Conservation (phyloP, 2,888 invertebrate genomes). For the Autographa gamma region DNA sequence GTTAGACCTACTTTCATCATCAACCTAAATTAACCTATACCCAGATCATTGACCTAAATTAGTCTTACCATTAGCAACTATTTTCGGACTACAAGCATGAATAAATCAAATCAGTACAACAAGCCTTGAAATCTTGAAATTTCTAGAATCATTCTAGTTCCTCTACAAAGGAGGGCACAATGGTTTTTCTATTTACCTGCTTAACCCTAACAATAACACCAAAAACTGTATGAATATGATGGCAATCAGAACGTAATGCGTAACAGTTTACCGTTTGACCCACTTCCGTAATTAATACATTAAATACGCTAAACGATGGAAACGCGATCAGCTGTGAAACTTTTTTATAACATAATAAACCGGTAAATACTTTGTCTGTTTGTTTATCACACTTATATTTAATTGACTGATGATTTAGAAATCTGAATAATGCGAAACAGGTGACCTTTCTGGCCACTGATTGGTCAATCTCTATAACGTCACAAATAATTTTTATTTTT, state of each 20-base stretch:
- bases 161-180: neutral
- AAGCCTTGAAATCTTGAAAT: no score
- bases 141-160: neutral
- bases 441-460: no score
- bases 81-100: no score
- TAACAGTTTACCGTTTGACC: neutral
- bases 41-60: no score
- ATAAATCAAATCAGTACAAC: no score
- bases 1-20: no score
- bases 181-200: neutral
- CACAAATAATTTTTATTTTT: no score
- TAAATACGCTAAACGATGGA: neutral
- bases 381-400: neutral
- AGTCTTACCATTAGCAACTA: no score
- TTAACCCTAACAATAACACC: neutral
- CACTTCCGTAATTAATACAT: neutral
- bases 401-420: no score
- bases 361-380: slow-evolving; percentile 1
- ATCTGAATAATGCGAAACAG: no score
- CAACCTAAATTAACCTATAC: no score
- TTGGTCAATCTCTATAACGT: no score
- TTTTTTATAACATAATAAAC: neutral
- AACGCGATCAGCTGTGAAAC: neutral
- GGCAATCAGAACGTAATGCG: slow-evolving; percentile 4
- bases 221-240: slow-evolving; percentile 1